These are phyloP conservation scores for Sebastes hubbsi DNA, from an alignment of 2,797 vertebrate genomes.

Conservation along the genomic window DNA sequence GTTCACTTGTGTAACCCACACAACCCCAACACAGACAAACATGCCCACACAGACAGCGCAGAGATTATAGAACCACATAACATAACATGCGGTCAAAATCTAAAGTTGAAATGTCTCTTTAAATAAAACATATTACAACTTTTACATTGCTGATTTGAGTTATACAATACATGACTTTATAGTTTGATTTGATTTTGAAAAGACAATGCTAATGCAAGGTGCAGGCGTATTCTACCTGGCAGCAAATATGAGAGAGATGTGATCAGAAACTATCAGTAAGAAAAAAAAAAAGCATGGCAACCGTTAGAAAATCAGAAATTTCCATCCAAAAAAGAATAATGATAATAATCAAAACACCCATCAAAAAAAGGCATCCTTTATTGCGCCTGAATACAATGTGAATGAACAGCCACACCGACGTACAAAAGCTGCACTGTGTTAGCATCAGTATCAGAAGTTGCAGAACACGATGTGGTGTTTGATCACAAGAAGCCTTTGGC, in stretches of 20 bases:
- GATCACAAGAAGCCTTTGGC: slow-evolving; percentile 75
- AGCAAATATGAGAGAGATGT: not conserved
- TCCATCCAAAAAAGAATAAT: not conserved
- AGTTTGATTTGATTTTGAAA: not conserved
- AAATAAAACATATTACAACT: no score
- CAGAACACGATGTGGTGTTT: slow-evolving; percentile 73
- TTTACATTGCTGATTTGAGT: not conserved
- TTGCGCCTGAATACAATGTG: slow-evolving; percentile 37
- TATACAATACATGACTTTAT: not conserved
- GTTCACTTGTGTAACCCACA: slow-evolving; percentile 9
- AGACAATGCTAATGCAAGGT: not conserved
- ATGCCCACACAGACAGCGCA: not conserved
- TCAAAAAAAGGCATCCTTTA: slow-evolving; percentile 38
- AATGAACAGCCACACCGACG: slow-evolving; percentile 37
- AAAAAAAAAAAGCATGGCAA: not conserved
- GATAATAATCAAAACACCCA: not conserved
- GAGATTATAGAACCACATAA: not conserved
- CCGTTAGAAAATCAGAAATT: not conserved
- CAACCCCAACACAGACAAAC: slow-evolving; percentile 1
- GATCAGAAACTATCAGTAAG: not conserved
- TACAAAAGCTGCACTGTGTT: slow-evolving; percentile 57
- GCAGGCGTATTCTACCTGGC: not conserved
- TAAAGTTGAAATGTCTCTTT: no score
- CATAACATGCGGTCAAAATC: no score
- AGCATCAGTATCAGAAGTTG: slow-evolving; percentile 60